These are phyloP conservation scores for Drosophila seguyi DNA, from an alignment of 1,140 invertebrate genomes.

Conservation along the genomic window DNA sequence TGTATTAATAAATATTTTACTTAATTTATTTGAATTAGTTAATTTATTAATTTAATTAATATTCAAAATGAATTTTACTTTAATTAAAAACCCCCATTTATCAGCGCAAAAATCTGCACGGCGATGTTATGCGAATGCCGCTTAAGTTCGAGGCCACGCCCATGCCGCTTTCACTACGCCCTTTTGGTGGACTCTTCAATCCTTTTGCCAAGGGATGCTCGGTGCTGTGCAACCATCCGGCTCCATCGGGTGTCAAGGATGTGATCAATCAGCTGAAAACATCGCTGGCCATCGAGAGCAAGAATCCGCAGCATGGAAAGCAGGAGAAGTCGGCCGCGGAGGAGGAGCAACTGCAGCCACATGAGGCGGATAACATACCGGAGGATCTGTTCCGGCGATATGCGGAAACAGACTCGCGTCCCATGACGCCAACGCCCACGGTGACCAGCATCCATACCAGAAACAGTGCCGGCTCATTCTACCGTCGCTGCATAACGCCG, in stretches of 20 bases:
- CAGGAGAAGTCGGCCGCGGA: conserved; percentile 32
- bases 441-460: conserved; percentile 87
- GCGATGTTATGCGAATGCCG: conserved; percentile 58
- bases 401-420: conserved; percentile 92
- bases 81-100: background rate
- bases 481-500: conserved; percentile 86
- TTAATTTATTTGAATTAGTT: too few species aligned
- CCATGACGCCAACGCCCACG: conserved; percentile 90
- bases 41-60: too few species aligned
- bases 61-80: too few species aligned
- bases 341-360: conserved; percentile 47
- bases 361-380: conserved; percentile 85
- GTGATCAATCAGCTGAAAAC: conserved; percentile 90
- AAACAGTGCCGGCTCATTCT: conserved; percentile 79
- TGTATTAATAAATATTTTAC: too few species aligned
- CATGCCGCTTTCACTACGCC: conserved; percentile 86
- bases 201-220: conserved; percentile 92
- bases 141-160: conserved; percentile 71
- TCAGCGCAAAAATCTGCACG: conserved; percentile 57
- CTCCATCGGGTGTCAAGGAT: conserved; percentile 90
- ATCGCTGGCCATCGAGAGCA: conserved; percentile 86
- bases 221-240: conserved; percentile 92
- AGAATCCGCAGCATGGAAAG: conserved; percentile 41
- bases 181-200: conserved; percentile 92
- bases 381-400: conserved; percentile 89